Conservation (phyloP, 2,113 vertebrate genomes). For the Geococcyx californianus region DNA sequence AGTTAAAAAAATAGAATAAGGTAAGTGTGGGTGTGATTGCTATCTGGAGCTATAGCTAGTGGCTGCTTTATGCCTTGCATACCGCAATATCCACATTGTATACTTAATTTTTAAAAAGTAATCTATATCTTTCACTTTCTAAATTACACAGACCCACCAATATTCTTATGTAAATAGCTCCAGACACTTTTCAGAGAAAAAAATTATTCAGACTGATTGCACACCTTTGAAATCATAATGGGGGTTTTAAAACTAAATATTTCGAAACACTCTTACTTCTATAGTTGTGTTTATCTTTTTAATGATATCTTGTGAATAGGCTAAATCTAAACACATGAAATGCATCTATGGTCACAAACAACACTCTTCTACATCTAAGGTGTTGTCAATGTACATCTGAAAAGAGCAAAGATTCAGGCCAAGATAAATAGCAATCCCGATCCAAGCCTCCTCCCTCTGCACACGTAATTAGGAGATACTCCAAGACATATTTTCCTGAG, state of each 20-base stretch:
- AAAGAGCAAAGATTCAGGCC: conserved; percentile 41
- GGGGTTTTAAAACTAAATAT: not conserved
- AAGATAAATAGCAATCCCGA: conserved; percentile 24
- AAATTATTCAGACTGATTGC: not conserved
- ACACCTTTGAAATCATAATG: not conserved
- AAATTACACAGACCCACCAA: not conserved
- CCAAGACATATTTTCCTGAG: conserved; percentile 10
- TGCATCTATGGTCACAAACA: not conserved
- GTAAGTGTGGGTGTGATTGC: not conserved
- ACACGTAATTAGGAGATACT: conserved; percentile 44
- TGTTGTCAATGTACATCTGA: conserved; percentile 1
- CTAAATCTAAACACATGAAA: not conserved
- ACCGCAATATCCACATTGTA: not conserved
- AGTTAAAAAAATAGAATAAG: not conserved
- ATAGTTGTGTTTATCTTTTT: not conserved
- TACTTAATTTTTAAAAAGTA: not conserved
- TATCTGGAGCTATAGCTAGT: not conserved
- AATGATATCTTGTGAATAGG: not conserved
- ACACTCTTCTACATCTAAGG: not conserved
- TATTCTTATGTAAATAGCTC: conserved; percentile 6
- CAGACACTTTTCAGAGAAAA: not conserved
- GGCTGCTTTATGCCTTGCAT: not conserved
- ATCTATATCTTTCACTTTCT: not conserved
- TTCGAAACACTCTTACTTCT: not conserved
- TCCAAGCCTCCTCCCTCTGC: conserved; percentile 7